A percentile compares a stretch with the other conserved stretches of the same genome.
phyloP scores from a whole-genome alignment of 2,797 vertebrate species.

The Antennarius maculatus region DNA sequence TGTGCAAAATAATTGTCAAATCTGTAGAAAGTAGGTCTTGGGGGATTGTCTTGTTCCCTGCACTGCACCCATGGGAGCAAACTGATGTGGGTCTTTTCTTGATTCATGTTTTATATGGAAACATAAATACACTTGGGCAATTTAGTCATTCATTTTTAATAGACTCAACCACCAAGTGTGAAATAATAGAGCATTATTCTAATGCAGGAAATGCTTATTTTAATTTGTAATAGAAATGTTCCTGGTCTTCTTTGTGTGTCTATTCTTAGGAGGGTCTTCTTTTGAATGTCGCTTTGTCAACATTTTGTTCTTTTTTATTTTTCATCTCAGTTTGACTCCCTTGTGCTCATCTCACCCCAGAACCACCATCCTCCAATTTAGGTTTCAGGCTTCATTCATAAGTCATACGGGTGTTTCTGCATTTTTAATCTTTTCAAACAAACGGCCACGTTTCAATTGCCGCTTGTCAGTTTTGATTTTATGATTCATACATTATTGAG shows the following conservation, averaged over 20 bases:
- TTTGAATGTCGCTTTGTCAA: slow-evolving; percentile 1
- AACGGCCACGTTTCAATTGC: slow-evolving; percentile 77
- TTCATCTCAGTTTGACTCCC: slow-evolving; percentile 1
- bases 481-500: slow-evolving; percentile 80
- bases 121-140: slow-evolving; percentile 37
- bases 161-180: slow-evolving; percentile 1
- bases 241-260: background rate
- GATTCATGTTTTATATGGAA: slow-evolving; percentile 30
- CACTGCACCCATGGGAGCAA: slow-evolving; percentile 30
- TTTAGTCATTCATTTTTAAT: slow-evolving; percentile 26
- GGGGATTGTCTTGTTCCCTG: slow-evolving; percentile 45
- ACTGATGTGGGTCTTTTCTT: slow-evolving; percentile 24
- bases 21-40: slow-evolving; percentile 38
- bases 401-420: slow-evolving; percentile 68
- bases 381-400: slow-evolving; percentile 72
- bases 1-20: slow-evolving; percentile 29
- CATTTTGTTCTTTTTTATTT: background rate
- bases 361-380: slow-evolving; percentile 33
- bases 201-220: background rate
- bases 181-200: slow-evolving; percentile 1
- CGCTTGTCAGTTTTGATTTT: slow-evolving; percentile 81
- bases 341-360: slow-evolving; percentile 11
- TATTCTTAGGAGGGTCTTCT: slow-evolving; percentile 3
- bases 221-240: background rate
- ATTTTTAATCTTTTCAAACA: slow-evolving; percentile 80